Base-by-base conservation (phyloP, 1,140 invertebrate genomes). In the Heliconius himera region DNA sequence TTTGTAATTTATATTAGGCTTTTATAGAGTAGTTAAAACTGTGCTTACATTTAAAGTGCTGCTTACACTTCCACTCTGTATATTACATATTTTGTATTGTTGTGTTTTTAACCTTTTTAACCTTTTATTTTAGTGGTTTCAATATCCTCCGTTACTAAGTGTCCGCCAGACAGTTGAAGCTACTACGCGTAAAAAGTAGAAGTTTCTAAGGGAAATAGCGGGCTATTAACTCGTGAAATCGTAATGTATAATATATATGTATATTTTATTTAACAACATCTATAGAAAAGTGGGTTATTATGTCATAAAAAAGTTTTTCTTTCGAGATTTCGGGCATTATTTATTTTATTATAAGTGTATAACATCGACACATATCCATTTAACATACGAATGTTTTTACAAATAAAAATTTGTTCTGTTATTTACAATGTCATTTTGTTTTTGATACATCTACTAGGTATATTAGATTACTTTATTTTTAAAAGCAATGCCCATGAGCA, bases 311-410 rank as follows among this genome's bases (percentile, higher is more conserved):
- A 41, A 0, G 8, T 38, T 72, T 41, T 20, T 72, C 18, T 72
- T 36, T 72, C 49, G 18, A 72, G 29, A 54, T 85, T 83, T 82
- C 84, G 91, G 90, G 90, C 89, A 88, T 91, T 85, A 90, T 94
- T 93, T 91, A 92, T 90, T 92, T 89, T 87, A 86, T 85, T 80
- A 89, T 93, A 93, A 88, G 85, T 94, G 91, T 94, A 92, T 94
- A 93, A 94, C 91, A 94, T 92, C 91, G 90, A 94, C 90, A 93
- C 91, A 90, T 92, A 87, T 91, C 90, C 92, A 93, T 91, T 92
- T 88, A 90, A 91, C 87, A 88, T 93, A 92, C 85, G 83, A 90
- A 78, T 84, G 80, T 87, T 87, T 93, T 94, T 94, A 94, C 93
- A 94, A 94, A 94, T 93, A 92, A 92, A 90, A 89, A 88, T 89